Base-by-base conservation (phyloP, 2,797 vertebrate species). In the Alosa sapidissima region DNA sequence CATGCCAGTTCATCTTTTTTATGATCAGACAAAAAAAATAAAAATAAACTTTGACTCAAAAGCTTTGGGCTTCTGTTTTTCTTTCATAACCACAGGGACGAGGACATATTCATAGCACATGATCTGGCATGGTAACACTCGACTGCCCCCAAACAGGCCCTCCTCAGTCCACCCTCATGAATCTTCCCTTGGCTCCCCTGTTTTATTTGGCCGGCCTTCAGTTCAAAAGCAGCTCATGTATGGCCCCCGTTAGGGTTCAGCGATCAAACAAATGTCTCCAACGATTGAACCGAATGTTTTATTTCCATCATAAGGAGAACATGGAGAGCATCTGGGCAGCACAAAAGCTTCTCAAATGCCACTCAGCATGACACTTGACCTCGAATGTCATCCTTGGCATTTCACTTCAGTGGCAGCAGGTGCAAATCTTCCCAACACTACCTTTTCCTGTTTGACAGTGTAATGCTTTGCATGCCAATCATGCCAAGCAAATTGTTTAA, bases 221-320 rank as follows among this genome's bases (percentile, higher is more conserved):
- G 87, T 89, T 89, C 84, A 91, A 86, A 88, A 88, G 82, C 45
- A 84, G 84, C 84, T 88, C 86, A 83, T 88, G 68, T 58, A 84
- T 58, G 72, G 81, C 54, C 51, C 84, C 84, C 87, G 85, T 87
- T 81, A 85, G 81, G 2, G 60, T 86, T 88, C 51, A 84, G 85
- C 55, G 82, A 72, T 83, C 83, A 87, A 78, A 78, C 72, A 78
- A 78, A 78, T 78, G 72, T 45, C 72, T 78, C 72, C 6, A 3
- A 78, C 6, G 84, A 88, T 58, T 62, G 81, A 84, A 89, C 88
- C 82, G 81, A 90, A 87, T 90, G n/a, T 78, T 78, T 78, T 41
- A 78, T 78, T 78, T 78, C 72, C 72, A 78, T 78, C 72, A 47
- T 41, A 78, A 78, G 72, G 36, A 47, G 14, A 19, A 19, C 19